These are phyloP conservation scores for Ceratitis capitata DNA, from an alignment of 1,140 invertebrate genomes.

Conservation along the genomic window DNA sequence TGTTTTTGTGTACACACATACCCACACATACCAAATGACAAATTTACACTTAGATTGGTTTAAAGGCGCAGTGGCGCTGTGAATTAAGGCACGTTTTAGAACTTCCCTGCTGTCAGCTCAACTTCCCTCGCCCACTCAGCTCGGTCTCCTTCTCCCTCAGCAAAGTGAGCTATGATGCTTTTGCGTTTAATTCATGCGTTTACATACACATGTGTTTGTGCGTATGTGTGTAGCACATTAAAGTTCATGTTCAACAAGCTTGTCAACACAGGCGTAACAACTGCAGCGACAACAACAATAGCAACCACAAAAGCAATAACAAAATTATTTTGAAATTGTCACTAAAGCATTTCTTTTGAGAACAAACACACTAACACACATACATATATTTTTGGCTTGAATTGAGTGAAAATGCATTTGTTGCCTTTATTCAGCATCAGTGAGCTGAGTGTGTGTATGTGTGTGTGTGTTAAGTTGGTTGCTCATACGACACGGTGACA, in stretches of 20 bases:
- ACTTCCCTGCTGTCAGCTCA: neutral
- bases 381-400: neutral
- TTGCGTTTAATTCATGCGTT: neutral
- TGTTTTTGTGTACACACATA: neutral
- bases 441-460: neutral
- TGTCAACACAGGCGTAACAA: slow-evolving; percentile 36
- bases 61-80: too few relatives aligned
- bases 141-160: neutral
- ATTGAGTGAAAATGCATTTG: neutral
- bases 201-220: too few relatives aligned
- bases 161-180: slow-evolving; percentile 8
- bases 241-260: slow-evolving; percentile 35
- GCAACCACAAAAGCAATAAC: neutral
- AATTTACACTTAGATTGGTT: too few relatives aligned
- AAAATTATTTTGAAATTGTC: slow-evolving; percentile 12
- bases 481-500: slow-evolving; percentile 12
- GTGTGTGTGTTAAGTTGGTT: neutral
- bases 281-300: slow-evolving; percentile 5
- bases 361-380: neutral
- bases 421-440: neutral
- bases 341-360: neutral
- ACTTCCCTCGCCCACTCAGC: neutral
- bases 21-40: neutral
- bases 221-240: neutral
- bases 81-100: too few relatives aligned